These are phyloP conservation scores for Sminthopsis crassicaudata DNA, from an alignment of 2,113 vertebrate genomes.

Conservation along the genomic window DNA sequence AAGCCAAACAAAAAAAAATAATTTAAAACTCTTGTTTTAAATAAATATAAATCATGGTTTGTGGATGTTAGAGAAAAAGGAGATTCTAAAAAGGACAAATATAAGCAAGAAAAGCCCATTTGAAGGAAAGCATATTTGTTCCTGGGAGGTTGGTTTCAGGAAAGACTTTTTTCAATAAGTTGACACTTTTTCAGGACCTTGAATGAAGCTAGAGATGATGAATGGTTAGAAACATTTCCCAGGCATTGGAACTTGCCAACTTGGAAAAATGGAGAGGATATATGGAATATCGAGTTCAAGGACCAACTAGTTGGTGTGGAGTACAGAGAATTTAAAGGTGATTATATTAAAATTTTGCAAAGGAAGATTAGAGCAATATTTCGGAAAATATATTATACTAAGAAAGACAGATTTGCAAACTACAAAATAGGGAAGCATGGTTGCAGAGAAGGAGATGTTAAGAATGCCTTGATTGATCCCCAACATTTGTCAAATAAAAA, in stretches of 20 bases:
- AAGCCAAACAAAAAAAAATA: neutral
- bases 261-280: neutral
- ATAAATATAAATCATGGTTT: neutral
- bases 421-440: neutral
- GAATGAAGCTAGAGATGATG: neutral
- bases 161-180: neutral
- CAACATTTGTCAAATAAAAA: slow-evolving; percentile 54
- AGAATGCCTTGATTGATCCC: slow-evolving; percentile 41
- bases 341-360: neutral
- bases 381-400: neutral
- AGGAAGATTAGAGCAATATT: neutral
- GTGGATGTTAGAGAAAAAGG: neutral
- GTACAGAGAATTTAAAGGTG: neutral
- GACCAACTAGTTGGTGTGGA: neutral
- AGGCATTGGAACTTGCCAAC: neutral
- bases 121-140: neutral
- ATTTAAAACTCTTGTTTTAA: neutral
- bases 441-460: slow-evolving; percentile 9
- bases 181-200: neutral
- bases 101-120: neutral
- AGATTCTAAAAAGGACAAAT: neutral
- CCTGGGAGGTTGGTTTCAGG: neutral
- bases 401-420: neutral
- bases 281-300: neutral
- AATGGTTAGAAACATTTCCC: neutral